Evolutionary conservation across 1,140 invertebrate species (phyloP), one percentile per base, ranked within the genome.

Genomic region (Sipha flava): DNA sequence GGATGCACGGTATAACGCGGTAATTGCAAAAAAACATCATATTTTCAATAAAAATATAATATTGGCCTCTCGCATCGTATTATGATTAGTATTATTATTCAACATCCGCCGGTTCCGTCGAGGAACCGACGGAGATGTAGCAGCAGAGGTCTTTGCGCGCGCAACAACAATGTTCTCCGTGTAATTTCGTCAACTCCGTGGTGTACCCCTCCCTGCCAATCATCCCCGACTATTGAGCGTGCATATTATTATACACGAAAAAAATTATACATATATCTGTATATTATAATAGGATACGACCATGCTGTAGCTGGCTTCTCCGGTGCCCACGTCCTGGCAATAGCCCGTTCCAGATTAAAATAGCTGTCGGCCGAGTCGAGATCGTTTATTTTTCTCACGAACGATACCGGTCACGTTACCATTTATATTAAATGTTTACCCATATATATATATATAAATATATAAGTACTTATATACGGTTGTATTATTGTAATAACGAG

Each of bases 1-100:
- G 66, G 66, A 70, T 70, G 40, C 40, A 70, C 66, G 66, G 66
- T 70, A 70, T 70, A 70, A 70, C 23, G 40, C 66, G 66, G 23
- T 70, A 70, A 70, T 70, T 70, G 66, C 66, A 47, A 70, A 70
- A 47, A 31, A 9, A 29, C 3, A 5, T 23, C 29, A 29, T 70
- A 31, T 59, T 59, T 47, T 47, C 21, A 23, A 7, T 70, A 47
- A 45, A 68, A 64, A n/a, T 45, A 47, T 45, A 29, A 29, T 29
- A 45, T 68, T 18, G 23, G 64, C n/a, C n/a, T 40, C 10, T 66
- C 12, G n/a, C 21, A 34, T 34, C 18, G 64, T 68, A 45, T 68
- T 6, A n/a, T 40, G 37, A 66, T 66, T 59, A n/a, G 9, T 66
- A 66, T 23, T 68, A 68, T 68, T 68, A 68, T 70, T 70, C 66